Conservation (phyloP, 2,797 vertebrate genomes). For the Glyptemys insculpta region DNA sequence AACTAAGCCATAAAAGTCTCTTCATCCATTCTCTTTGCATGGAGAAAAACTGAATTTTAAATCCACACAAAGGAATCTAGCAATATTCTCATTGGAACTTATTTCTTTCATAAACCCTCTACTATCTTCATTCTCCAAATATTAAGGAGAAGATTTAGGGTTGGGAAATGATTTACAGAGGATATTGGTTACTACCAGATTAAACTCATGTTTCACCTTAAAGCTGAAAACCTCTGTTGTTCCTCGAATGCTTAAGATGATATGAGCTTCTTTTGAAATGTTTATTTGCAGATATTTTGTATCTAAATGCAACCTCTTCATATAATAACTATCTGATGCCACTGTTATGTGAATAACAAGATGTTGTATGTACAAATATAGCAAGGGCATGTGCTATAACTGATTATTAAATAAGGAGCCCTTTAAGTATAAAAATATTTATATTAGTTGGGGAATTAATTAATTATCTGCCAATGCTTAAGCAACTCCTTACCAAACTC, state of each 20-base stretch:
- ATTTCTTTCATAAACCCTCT: neutral
- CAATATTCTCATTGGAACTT: neutral
- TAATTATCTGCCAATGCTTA: neutral
- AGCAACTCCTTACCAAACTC: rapidly evolving
- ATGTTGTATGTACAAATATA: rapidly evolving
- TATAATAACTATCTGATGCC: neutral
- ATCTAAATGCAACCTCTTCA: neutral
- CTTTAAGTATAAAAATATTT: neutral
- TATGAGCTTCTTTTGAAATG: neutral
- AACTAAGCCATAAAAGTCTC: neutral
- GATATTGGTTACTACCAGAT: neutral
- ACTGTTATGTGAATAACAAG: rapidly evolving
- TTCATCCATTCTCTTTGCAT: neutral
- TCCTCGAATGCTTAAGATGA: neutral
- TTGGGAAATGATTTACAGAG: neutral
- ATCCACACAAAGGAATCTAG: neutral
- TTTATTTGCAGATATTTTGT: rapidly evolving
- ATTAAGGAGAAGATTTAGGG: neutral
- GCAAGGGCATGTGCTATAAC: rapidly evolving
- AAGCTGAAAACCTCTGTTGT: neutral
- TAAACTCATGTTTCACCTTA: neutral
- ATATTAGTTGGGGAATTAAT: rapidly evolving
- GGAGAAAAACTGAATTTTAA: neutral
- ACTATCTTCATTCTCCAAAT: neutral
- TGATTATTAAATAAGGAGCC: neutral